These are phyloP conservation scores for Barbus barbus DNA, from an alignment of 2,113 vertebrate genomes.

Conservation along the genomic window DNA sequence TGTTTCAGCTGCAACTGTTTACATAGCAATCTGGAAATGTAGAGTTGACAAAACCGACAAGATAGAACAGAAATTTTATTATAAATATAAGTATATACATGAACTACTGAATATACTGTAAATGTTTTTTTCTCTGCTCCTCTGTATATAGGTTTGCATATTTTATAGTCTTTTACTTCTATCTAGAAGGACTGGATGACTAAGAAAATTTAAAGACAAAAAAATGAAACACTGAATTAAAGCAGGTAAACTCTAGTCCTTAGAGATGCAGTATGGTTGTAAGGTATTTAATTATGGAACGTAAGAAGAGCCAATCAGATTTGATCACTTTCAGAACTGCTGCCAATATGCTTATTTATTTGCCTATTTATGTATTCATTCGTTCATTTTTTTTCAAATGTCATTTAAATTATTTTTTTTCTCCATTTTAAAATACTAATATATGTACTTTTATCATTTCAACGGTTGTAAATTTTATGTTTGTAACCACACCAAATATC, in stretches of 20 bases:
- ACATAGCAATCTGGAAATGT: constrained; percentile 80
- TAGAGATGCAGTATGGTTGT: constrained; percentile 35
- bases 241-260: constrained; percentile 44
- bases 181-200: constrained; percentile 86
- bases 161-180: constrained; percentile 99
- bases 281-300: constrained; percentile 5
- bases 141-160: constrained; percentile 99
- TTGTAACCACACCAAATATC: constrained; percentile 61
- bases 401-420: constrained; percentile 62
- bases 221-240: constrained; percentile 55
- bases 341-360: constrained; percentile 60
- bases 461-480: neutral
- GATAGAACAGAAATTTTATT: constrained; percentile 95
- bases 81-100: constrained; percentile 83
- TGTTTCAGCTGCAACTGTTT: constrained; percentile 97
- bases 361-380: constrained; percentile 49
- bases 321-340: constrained; percentile 33
- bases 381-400: constrained; percentile 26
- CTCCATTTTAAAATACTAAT: constrained; percentile 61
- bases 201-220: constrained; percentile 74
- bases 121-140: constrained; percentile 78
- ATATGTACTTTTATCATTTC: constrained; percentile 28
- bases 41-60: constrained; percentile 71
- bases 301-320: constrained; percentile 16
- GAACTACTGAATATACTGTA: constrained; percentile 82